phyloP scores from a whole-genome alignment of 2,888 invertebrate species.

The Drosophila neonasuta region DNA sequence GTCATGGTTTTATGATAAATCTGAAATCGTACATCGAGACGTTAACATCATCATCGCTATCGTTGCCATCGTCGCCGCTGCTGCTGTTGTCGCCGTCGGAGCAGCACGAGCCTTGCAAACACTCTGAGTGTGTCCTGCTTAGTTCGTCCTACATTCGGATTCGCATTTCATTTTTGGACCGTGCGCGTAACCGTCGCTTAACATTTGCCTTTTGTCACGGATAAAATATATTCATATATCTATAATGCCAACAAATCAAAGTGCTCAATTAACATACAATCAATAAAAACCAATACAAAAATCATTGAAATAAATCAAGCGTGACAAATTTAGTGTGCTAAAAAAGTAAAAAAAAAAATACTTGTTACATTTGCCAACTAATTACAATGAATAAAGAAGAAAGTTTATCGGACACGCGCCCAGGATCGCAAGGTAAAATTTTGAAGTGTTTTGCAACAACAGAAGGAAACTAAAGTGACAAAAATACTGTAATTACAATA shows the following conservation, averaged over 20 bases:
- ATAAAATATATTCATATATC: conserved; percentile 8
- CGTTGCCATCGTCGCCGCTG: conserved; percentile 15
- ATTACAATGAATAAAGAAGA: conserved; percentile 77
- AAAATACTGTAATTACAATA: too few species aligned
- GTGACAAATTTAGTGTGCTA: neutral
- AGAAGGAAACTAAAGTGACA: too few species aligned
- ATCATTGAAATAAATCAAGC: neutral
- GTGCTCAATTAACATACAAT: conserved; percentile 15
- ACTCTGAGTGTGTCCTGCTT: conserved; percentile 24
- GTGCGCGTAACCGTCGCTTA: conserved; percentile 50
- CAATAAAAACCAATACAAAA: conserved; percentile 1
- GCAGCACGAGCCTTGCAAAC: conserved; percentile 18
- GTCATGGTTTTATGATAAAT: conserved; percentile 81
- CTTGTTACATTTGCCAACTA: neutral
- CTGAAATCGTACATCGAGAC: conserved; percentile 80
- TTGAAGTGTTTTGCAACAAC: neutral
- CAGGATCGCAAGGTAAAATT: conserved; percentile 72
- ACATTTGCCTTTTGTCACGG: conserved; percentile 37
- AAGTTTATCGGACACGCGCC: conserved; percentile 60
- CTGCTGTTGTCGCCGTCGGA: conserved; percentile 36
- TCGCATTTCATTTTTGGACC: conserved; percentile 20
- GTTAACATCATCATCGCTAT: conserved; percentile 78
- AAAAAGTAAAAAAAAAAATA: neutral
- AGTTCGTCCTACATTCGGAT: conserved; percentile 26
- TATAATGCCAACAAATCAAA: conserved; percentile 26